Percentiles rank a stretch among this genome's conserved stretches.
These are phyloP conservation scores for Epizoanthus illoricatus DNA, from an alignment of 92 coral and sea anemone species.

Conservation along the genomic window DNA sequence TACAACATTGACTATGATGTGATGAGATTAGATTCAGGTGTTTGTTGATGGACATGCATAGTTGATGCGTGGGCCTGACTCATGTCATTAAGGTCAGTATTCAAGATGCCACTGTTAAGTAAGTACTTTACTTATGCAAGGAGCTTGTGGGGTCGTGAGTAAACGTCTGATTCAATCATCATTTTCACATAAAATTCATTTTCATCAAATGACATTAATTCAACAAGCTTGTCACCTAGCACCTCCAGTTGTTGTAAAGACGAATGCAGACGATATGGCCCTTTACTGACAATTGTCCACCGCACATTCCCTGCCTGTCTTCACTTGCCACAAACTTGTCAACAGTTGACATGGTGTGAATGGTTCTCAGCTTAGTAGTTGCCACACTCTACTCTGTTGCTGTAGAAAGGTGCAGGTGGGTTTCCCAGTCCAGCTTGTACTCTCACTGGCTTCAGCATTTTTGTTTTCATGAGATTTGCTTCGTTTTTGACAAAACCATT, in stretches of 20 bases:
- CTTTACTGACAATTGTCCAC: slow-evolving; percentile 47
- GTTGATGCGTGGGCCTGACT: too few species aligned
- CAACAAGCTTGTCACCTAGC: slow-evolving; percentile 25
- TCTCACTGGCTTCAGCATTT: slow-evolving; percentile 44
- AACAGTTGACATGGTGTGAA: background rate
- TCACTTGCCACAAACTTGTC: slow-evolving; percentile 36
- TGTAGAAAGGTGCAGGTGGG: slow-evolving; percentile 2
- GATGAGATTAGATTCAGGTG: too few species aligned
- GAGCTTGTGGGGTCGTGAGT: too few species aligned
- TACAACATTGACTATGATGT: too few species aligned
- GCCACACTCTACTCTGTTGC: slow-evolving; percentile 35
- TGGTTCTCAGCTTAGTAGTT: background rate
- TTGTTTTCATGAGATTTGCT: slow-evolving; percentile 14
- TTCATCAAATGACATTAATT: slow-evolving; percentile 34
- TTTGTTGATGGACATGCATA: too few species aligned
- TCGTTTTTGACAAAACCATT: slow-evolving; percentile 40
- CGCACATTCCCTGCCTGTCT: slow-evolving; percentile 42
- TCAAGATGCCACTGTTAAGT: too few species aligned
- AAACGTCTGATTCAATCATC: background rate
- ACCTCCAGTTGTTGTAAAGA: slow-evolving; percentile 34
- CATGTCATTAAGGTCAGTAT: too few species aligned
- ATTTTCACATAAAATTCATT: slow-evolving; percentile 2
- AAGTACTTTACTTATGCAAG: too few species aligned
- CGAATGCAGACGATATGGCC: slow-evolving; percentile 39
- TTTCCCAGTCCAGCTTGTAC: slow-evolving; percentile 16